phyloP scores from a whole-genome alignment of 2,888 invertebrate species.

The Agrypnus murinus region DNA sequence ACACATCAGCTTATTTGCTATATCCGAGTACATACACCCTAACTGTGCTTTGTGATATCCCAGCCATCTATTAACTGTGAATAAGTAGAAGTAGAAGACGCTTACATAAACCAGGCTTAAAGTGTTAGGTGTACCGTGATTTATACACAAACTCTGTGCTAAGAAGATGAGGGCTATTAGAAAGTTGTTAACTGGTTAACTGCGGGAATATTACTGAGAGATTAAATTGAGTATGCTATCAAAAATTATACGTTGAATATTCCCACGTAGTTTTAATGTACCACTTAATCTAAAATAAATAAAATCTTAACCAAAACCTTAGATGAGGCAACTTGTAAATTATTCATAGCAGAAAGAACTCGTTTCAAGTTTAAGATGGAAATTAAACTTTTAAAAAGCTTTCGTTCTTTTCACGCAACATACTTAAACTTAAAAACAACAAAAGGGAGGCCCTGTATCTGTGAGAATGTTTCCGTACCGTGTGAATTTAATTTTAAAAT shows the following conservation, averaged over 20 bases:
- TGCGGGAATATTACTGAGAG: neutral
- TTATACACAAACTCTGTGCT: conserved; percentile 6
- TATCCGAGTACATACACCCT: too few species aligned
- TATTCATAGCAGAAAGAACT: conserved; percentile 33
- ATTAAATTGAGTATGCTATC: conserved; percentile 14
- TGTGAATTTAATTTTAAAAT: conserved; percentile 2
- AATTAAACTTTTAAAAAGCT: conserved; percentile 33
- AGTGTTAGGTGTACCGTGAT: conserved; percentile 11
- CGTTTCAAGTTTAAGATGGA: conserved; percentile 33
- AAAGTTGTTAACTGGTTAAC: conserved; percentile 5
- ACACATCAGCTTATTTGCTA: too few species aligned
- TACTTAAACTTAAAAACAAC: conserved; percentile 30
- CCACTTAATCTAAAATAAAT: conserved; percentile 27
- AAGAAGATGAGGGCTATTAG: neutral
- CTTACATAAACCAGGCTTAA: conserved; percentile 8
- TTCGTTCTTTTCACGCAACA: conserved; percentile 29
- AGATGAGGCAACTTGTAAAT: conserved; percentile 24
- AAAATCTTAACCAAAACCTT: conserved; percentile 24
- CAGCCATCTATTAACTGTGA: too few species aligned
- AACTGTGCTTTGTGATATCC: too few species aligned
- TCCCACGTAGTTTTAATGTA: conserved; percentile 9
- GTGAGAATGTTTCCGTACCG: neutral
- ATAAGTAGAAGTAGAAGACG: neutral
- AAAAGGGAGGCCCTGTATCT: conserved; percentile 7
- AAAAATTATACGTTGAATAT: conserved; percentile 22